These are phyloP conservation scores for Chrysogorgia sp. DNA, from an alignment of 92 coral and sea anemone species.

Conservation along the genomic window DNA sequence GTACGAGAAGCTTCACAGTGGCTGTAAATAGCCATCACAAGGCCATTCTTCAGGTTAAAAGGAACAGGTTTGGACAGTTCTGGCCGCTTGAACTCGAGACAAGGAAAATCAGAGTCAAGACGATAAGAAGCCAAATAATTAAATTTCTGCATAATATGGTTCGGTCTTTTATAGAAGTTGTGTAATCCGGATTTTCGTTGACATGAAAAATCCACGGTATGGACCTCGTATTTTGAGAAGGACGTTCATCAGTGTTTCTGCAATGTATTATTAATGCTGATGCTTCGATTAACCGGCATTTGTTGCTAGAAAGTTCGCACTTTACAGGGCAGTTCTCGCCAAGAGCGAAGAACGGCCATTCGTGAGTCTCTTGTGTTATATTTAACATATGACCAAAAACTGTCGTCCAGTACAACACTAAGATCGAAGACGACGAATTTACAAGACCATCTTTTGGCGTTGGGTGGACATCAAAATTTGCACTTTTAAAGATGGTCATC, in stretches of 20 bases:
- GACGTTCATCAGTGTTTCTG: conserved; percentile 67
- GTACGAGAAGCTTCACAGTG: conserved; percentile 91
- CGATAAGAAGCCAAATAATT: conserved; percentile 77
- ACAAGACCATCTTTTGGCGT: no score
- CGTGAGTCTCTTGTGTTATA: no score
- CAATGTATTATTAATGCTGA: conserved; percentile 95
- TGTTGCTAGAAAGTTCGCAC: no score
- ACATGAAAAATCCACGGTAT: conserved; percentile 96
- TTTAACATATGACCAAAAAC: no score
- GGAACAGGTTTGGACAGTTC: conserved; percentile 71
- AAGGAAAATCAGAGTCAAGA: conserved; percentile 90
- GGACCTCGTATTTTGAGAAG: conserved; percentile 53
- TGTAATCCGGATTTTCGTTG: conserved; percentile 88
- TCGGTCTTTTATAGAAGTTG: conserved; percentile 68
- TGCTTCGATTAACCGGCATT: no score
- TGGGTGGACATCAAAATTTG: no score
- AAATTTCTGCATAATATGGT: conserved; percentile 77
- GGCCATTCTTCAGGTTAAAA: conserved; percentile 68
- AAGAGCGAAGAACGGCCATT: no score
- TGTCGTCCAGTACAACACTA: no score
- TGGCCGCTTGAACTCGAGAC: conserved; percentile 84
- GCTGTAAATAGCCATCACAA: conserved; percentile 79
- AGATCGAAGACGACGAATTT: no score
- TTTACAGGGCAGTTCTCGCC: no score
- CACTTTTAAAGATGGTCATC: no score